Evolutionary conservation across 2,113 vertebrate species (phyloP), one percentile per base, ranked within the genome.

Genomic region (Crypturellus undulatus): DNA sequence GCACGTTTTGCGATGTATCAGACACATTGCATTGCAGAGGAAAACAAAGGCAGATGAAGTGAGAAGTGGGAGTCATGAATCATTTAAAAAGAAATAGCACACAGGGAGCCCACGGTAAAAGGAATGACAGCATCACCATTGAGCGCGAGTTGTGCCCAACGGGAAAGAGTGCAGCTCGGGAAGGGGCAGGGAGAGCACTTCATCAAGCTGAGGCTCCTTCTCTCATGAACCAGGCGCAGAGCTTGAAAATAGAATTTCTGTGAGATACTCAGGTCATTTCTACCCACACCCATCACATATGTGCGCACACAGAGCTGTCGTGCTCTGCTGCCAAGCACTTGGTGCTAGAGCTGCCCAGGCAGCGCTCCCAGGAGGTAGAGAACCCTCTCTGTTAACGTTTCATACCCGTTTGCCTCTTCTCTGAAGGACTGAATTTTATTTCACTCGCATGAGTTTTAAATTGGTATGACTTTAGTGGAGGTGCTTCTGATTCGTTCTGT

Each of bases 1-100:
- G 96, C 93, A 83, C 92, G 62, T 86, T 94, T 93, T 89, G 72
- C 97, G 95, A 71, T 94, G 95, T 96, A 96, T 93, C 93, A 97
- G 97, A 97, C 97, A 97, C 97, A 95, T 94, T 76, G 87, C 93
- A 8, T 91, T 93, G 96, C 93, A 52, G 94, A 93, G 96, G 86
- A 95, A 97, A 97, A 97, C 97, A 97, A 96, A 97, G 93, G 96
- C 96, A 96, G 94, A 96, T 96, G 96, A 97, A 97, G 96, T 93
- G 94, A 91, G 73, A 94, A 92, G 94, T 97, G 96, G 97, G 97
- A 97, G 97, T 90, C 87, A 82, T 97, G 97, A 97, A 95, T 97
- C 97, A 97, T 85, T 92, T 60, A 43, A 77, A 79, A 91, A 93
- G 92, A 75, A 94, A 78, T 78, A 87, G 92, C 93, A 83, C 79